Base-by-base conservation (phyloP, 1,140 invertebrate species). In the Drosophila guanche region DNA sequence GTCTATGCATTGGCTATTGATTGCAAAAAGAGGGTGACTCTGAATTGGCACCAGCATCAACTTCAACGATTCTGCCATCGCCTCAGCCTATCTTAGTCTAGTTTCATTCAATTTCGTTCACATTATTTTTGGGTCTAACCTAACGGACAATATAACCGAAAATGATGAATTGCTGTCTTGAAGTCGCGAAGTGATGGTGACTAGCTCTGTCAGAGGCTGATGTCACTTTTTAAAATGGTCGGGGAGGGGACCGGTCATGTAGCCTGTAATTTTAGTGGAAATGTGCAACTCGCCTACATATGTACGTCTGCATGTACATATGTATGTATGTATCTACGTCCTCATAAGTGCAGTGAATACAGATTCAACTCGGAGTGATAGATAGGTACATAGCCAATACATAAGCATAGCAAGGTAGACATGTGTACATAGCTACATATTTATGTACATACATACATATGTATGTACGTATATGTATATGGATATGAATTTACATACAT, bases 1-100 rank as follows among this genome's bases (percentile, higher is more conserved):
- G 58, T 43, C 7, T 55, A 10, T 55, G 45, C 20, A 16, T 51
- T 51, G 12, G 29, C 22, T 50, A 55, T 52, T 57, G 33, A 69
- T 69, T 69, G 66, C 67, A 65, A 70, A 63, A 63, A 58, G 50
- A 66, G 62, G 68, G 68, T 55, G 50, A 66, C 27, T 37, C 40
- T 37, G 10, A 37, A 37, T 12, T 4, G 33, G 10, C 29, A 33
- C 3, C 27, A 2, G 27, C 29, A 33, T 37, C 33, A 37, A n/a
- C 5, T 22, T 10, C 41, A 43, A 43, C 25, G 23, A 42, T 47
- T 41, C 50, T 51, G 37, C 29, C 40, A 45, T 29, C 43, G 40
- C 3, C n/a, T 22, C 29, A 47, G 25, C 33, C 33, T 37, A 10
- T 37, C 33, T 37, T 37, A 48, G 23, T 55, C 53, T 55, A 41